Conservation (phyloP, 2,113 vertebrate genomes). For the Taxidea taxus region DNA sequence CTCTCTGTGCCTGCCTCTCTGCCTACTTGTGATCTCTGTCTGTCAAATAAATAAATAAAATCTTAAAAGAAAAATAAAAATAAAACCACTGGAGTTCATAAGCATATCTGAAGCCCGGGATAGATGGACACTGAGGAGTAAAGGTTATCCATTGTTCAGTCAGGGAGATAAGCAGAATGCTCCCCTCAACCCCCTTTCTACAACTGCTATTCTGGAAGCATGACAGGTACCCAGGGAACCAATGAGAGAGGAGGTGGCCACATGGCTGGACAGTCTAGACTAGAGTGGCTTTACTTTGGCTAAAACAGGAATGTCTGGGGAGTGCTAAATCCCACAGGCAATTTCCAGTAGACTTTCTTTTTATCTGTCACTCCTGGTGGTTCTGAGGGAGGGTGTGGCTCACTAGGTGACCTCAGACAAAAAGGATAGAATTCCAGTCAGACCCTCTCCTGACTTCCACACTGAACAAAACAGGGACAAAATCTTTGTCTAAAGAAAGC, state of each 20-base stretch:
- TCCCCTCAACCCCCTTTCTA: fast-evolving
- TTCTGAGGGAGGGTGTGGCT: neutral
- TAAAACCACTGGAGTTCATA: too few relatives aligned
- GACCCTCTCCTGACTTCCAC: neutral
- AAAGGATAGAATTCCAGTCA: neutral
- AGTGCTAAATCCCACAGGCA: fast-evolving
- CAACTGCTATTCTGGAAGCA: neutral
- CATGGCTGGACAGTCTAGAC: neutral
- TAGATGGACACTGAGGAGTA: neutral
- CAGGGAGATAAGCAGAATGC: neutral
- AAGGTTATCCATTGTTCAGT: neutral
- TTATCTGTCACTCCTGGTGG: neutral
- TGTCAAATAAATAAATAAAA: too few relatives aligned
- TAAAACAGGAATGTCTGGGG: neutral
- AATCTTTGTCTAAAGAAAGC: neutral
- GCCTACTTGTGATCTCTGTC: too few relatives aligned
- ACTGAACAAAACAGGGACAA: neutral
- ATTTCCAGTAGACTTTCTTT: neutral
- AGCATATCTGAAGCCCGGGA: neutral
- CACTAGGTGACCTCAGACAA: neutral
- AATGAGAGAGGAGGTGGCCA: neutral
- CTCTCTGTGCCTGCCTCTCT: too few relatives aligned
- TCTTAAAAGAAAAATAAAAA: too few relatives aligned
- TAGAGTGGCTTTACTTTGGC: neutral
- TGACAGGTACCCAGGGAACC: neutral